phyloP scores from a whole-genome alignment of 2,113 vertebrate genomes.

The Urocolius indicus region DNA sequence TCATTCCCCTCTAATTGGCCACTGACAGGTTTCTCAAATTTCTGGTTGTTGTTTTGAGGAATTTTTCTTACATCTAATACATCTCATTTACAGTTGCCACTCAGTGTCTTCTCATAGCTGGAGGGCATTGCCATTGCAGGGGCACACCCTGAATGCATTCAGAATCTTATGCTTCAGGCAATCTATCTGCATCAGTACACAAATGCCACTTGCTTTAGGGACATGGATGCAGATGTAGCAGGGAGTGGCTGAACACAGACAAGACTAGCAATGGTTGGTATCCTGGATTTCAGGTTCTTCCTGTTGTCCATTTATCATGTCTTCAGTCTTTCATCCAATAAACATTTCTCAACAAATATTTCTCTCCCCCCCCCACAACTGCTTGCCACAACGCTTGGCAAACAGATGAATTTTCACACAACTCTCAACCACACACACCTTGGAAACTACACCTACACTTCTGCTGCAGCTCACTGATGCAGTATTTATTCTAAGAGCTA shows the following conservation, averaged over 20 bases:
- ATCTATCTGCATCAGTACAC: too few relatives aligned
- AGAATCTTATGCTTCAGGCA: background rate
- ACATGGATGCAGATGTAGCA: fast-evolving
- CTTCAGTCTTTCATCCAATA: background rate
- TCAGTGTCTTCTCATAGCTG: background rate
- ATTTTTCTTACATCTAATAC: background rate
- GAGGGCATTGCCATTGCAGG: background rate
- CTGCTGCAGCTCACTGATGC: background rate
- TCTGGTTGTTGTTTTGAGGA: background rate
- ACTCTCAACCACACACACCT: background rate
- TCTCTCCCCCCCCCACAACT: background rate
- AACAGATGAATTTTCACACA: background rate
- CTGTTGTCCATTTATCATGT: background rate
- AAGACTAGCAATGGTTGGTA: background rate
- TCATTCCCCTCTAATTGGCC: background rate
- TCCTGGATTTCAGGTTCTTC: background rate
- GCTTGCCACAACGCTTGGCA: background rate
- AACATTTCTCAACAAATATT: background rate
- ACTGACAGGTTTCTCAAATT: background rate
- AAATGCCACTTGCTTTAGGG: background rate
- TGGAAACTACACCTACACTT: background rate
- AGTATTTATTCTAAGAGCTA: constrained; percentile 11
- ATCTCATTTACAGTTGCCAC: background rate
- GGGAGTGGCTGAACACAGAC: background rate
- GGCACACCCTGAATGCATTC: background rate